phyloP scores from a whole-genome alignment of 2,797 vertebrate genomes.

The Rachycentron canadum region DNA sequence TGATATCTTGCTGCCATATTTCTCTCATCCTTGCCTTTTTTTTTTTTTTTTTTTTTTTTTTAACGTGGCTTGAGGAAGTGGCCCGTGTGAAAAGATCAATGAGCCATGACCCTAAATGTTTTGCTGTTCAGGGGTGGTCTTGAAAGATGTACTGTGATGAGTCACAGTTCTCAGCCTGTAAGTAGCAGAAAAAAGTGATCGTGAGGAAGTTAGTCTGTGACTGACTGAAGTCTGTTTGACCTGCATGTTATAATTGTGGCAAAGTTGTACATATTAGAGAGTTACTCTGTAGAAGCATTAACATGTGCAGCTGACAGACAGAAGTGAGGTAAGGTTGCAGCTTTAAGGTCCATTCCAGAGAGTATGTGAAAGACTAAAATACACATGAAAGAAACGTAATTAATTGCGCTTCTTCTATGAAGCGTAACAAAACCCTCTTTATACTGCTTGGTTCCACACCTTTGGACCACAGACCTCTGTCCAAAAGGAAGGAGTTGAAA shows the following conservation, averaged over 20 bases:
- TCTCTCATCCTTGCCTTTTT: neutral
- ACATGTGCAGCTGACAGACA: neutral
- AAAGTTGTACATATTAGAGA: neutral
- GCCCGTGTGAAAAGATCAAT: slow-evolving; percentile 2
- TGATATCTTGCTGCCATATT: neutral
- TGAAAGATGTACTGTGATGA: neutral
- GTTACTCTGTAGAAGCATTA: neutral
- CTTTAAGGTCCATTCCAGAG: neutral
- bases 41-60: neutral
- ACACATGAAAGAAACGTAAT: too few species aligned
- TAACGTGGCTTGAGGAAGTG: slow-evolving; percentile 8
- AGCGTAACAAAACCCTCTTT: too few species aligned
- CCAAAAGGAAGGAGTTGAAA: too few species aligned
- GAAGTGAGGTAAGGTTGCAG: neutral
- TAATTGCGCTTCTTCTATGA: too few species aligned
- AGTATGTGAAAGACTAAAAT: too few species aligned
- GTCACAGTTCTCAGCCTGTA: neutral
- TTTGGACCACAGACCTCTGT: too few species aligned
- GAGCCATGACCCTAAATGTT: slow-evolving; percentile 11
- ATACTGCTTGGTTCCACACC: too few species aligned
- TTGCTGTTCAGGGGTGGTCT: neutral
- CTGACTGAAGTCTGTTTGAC: neutral
- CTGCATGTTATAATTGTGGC: neutral
- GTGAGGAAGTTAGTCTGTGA: neutral
- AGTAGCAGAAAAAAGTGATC: neutral